Evolutionary conservation across 64 coral and sea anemone species (phyloP), one percentile per base, ranked within the genome.

Genomic region (Dendrophyllia cribrosa): DNA sequence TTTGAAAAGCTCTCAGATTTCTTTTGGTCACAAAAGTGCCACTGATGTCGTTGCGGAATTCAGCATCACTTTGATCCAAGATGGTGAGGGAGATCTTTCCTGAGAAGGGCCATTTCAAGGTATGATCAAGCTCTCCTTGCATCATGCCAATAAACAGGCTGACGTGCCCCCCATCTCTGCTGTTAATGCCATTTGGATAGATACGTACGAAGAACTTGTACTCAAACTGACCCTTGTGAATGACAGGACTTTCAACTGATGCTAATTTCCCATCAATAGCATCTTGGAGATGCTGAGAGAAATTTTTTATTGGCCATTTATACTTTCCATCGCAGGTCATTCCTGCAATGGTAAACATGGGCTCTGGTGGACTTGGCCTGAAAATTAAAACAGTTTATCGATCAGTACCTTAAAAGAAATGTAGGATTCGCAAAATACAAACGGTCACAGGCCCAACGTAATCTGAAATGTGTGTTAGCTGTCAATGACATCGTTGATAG

Each of bases 131-230:
- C 5, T 96, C 90, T 2, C 95, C 95, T 58, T 89, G 77, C 95
- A 96, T 96, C 95, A 96, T 96, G 86, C 92, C 90, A 4, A 96
- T 79, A 65, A 85, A 96, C 6, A 96, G 51, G 23, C 90, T 88
- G 14, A 96, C 53, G 74, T 93, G 90, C 1, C 81, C 67, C 1
- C 85, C 90, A 20, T 88, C 74, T 1, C 94, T 90, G 14, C 70
- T 85, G 20, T 96, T 86, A 3, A 96, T 90, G 26, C 94, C 94
- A 64, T 88, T 96, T 12, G 76, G 78, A 53, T 92, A 88, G 6
- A 96, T 83, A 11, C 85, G 59, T 19, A 96, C 76, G 13, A 90
- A 96, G 90, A 96, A 93, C 34, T 88, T 96, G 70, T 96, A 88
- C 0, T 89, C 94, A 63, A 89, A 76, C 3, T 89, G 84, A 43